phyloP scores from a whole-genome alignment of 2,888 invertebrate species.

The Anodontia alba region DNA sequence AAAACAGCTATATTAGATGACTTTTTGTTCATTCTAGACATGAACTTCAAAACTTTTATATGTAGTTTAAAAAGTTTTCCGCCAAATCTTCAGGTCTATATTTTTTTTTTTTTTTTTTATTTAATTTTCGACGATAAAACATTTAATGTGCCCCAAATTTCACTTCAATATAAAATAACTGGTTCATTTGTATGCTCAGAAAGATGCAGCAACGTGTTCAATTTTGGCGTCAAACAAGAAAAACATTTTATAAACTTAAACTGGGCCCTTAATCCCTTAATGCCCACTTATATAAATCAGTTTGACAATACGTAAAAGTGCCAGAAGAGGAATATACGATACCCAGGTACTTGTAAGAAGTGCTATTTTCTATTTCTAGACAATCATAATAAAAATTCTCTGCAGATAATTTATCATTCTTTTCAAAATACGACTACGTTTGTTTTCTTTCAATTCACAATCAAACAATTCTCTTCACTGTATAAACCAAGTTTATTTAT shows the following conservation, averaged over 20 bases:
- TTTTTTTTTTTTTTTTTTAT: too few species aligned
- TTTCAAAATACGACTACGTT: neutral
- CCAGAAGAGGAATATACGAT: neutral
- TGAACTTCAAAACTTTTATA: too few species aligned
- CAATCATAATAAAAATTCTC: neutral
- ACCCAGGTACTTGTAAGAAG: neutral
- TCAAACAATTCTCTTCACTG: neutral
- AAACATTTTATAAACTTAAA: neutral
- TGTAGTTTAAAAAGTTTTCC: too few species aligned
- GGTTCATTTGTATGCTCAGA: neutral
- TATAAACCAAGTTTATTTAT: neutral
- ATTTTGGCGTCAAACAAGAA: neutral
- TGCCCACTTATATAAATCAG: neutral
- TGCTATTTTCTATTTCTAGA: neutral
- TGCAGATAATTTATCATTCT: neutral
- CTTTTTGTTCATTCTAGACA: too few species aligned
- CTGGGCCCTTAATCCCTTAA: neutral
- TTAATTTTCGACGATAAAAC: too few species aligned
- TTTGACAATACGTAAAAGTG: neutral
- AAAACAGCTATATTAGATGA: too few species aligned
- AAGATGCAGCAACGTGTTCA: neutral
- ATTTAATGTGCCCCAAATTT: neutral
- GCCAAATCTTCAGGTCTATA: too few species aligned
- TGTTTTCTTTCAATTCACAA: neutral
- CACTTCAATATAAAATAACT: neutral